Base-by-base conservation (phyloP, 2,888 invertebrate genomes). In the Tipula vernalis region DNA sequence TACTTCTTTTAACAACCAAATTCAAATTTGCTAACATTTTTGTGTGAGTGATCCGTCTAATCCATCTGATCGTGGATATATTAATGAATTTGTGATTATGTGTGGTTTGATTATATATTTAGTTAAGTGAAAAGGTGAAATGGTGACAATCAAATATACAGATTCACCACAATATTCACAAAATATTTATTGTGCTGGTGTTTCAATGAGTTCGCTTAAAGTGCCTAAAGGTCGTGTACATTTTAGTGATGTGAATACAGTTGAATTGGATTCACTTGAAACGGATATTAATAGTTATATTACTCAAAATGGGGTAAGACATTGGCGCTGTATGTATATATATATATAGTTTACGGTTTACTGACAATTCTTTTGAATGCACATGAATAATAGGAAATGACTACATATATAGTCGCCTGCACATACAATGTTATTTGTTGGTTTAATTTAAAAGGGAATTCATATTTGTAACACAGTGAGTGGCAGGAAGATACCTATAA, bases 201-300 rank as follows among this genome's bases (percentile, higher is more conserved):
- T 15, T 39, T 84, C 84, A 84, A 84, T 84, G 84, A 84, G 84
- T 84, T 41, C 18, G 42, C 12, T 42, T 3, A 85, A 85, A 18
- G 41, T 85, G 18, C 42, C 85, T 18, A 85, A 85, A 44, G 85
- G 86, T 47, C 86, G 87, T 39, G 87, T 87, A 8, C 87, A 86
- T n/a, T 87, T 87, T 86, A 15, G 41, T 87, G 87, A 87, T 39
- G 86, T 85, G 12, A 87, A 88, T 87, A 87, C 87, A 36, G 88
- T 89, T 36, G 89, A 89, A 88, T 89, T 89, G 44, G 89, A 89
- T 87, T 89, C 89, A 36, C 86, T 89, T 8, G 89, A 89, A 87
- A 85, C 87, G 41, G 88, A 88, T 85, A 44, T 85, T 85, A 42
- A 85, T 85, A 44, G 8, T 42, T 42, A 39, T 28, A 71, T 71